These are phyloP conservation scores for Zoanthus gigantus DNA, from an alignment of 92 coral and sea anemone species.

Conservation along the genomic window DNA sequence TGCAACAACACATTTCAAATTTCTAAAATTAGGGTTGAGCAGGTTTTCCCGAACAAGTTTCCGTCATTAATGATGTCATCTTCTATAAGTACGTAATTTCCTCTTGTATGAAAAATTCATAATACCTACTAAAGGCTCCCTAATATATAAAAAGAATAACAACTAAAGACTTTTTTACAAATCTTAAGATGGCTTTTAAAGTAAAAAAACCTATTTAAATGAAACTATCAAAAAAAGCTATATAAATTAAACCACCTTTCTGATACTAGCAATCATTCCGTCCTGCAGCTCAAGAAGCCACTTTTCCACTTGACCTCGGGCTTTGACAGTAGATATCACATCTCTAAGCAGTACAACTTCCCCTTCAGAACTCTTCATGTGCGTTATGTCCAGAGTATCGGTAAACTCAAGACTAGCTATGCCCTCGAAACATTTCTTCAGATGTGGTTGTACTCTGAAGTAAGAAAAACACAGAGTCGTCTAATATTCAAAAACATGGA, in stretches of 20 bases:
- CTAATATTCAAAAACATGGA: not conserved
- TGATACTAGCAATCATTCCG: slow-evolving; percentile 95
- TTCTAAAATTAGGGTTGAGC: not conserved
- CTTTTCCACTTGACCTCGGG: slow-evolving; percentile 98
- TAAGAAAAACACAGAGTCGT: not conserved
- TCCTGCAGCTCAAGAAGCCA: slow-evolving; percentile 96
- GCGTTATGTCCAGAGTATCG: slow-evolving; percentile 90
- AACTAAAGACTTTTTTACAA: no score
- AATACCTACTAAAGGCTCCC: no score
- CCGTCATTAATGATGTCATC: not conserved
- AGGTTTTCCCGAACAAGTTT: no score
- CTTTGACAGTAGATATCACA: slow-evolving; percentile 91
- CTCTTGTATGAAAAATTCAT: no score
- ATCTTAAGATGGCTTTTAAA: no score
- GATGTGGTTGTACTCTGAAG: slow-evolving; percentile 94
- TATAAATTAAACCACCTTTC: slow-evolving; percentile 68
- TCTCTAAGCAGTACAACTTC: slow-evolving; percentile 90
- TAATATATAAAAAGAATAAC: no score
- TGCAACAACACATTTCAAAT: not conserved
- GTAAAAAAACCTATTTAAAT: not conserved
- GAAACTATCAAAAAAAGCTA: not conserved
- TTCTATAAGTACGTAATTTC: not conserved
- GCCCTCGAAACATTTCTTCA: slow-evolving; percentile 98
- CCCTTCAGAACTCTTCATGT: slow-evolving; percentile 96
- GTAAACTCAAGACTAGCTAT: slow-evolving; percentile 93